Conservation (phyloP, 2,888 invertebrate species). For the Ornithoptera priamus region DNA sequence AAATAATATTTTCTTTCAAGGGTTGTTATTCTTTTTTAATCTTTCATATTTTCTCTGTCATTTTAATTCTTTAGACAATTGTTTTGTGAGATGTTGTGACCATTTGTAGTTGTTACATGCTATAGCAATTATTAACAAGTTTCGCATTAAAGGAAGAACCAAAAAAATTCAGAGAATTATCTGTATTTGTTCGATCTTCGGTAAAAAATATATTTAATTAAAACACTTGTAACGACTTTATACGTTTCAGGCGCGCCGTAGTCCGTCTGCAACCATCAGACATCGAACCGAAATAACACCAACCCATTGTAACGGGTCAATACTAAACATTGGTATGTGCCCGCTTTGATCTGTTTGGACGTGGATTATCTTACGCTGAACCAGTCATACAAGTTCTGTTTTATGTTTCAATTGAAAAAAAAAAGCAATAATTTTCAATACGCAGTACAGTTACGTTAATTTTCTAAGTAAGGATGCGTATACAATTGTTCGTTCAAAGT, state of each 20-base stretch:
- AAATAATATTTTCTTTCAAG: too few relatives aligned
- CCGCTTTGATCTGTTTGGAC: conserved; percentile 37
- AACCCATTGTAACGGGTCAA: conserved; percentile 65
- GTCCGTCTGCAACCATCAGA: conserved; percentile 55
- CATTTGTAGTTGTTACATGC: too few relatives aligned
- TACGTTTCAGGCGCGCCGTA: conserved; percentile 15
- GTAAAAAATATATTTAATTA: conserved; percentile 13
- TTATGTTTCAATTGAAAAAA: conserved; percentile 20
- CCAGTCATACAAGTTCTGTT: conserved; percentile 34
- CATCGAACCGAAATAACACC: conserved; percentile 64
- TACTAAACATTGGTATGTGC: conserved; percentile 52
- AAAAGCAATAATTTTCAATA: conserved; percentile 1
- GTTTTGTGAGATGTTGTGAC: too few relatives aligned
- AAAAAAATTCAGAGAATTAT: neutral
- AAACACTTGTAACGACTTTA: conserved; percentile 21
- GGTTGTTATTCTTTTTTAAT: too few relatives aligned
- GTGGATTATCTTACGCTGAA: conserved; percentile 29
- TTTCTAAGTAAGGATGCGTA: too few relatives aligned
- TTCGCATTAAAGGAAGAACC: neutral
- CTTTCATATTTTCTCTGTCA: too few relatives aligned
- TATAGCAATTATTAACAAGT: too few relatives aligned
- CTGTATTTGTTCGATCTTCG: neutral
- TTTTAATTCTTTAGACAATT: too few relatives aligned
- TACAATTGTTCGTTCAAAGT: too few relatives aligned
- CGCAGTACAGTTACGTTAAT: neutral